Evolutionary conservation across 2,888 invertebrate genomes (phyloP).

Genomic region (Hypsopygia costalis): DNA sequence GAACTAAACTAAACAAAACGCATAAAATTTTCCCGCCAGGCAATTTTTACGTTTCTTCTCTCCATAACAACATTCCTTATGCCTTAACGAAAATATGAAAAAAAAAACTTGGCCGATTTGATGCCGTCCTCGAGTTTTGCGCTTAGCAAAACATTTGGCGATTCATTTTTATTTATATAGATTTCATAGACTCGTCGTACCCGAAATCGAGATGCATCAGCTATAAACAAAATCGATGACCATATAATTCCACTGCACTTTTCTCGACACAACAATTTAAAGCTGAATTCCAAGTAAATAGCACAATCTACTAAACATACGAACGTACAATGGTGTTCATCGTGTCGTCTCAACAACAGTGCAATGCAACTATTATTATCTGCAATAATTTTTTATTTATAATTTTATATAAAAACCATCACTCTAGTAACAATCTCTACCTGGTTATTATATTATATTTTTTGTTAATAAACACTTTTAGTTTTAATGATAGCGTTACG

Average conservation of each 20-base stretch:
- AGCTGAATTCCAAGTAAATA: conserved; percentile 39
- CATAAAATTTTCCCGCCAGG: too few relatives aligned
- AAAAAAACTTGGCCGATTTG: too few relatives aligned
- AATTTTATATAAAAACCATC: conserved; percentile 74
- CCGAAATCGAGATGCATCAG: conserved; percentile 63
- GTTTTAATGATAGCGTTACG: conserved; percentile 66
- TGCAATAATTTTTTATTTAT: conserved; percentile 52
- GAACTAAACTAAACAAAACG: too few relatives aligned
- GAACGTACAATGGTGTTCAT: conserved; percentile 47
- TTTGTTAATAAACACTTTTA: conserved; percentile 69
- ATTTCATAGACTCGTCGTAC: too few relatives aligned
- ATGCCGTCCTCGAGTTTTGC: too few relatives aligned
- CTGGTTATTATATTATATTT: conserved; percentile 65
- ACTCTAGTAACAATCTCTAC: conserved; percentile 79
- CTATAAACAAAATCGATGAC: conserved; percentile 57
- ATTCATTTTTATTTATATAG: too few relatives aligned
- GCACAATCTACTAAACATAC: conserved; percentile 21
- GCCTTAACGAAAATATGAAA: too few relatives aligned
- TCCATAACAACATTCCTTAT: too few relatives aligned
- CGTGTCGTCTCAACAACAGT: conserved; percentile 41
- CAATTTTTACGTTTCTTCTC: too few relatives aligned
- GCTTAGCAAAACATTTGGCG: too few relatives aligned
- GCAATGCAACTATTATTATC: conserved; percentile 41
- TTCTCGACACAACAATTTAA: conserved; percentile 44
- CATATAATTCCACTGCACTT: conserved; percentile 42